Conservation (phyloP, 2,113 vertebrate genomes). For the Nothobranchius kuhntae region DNA sequence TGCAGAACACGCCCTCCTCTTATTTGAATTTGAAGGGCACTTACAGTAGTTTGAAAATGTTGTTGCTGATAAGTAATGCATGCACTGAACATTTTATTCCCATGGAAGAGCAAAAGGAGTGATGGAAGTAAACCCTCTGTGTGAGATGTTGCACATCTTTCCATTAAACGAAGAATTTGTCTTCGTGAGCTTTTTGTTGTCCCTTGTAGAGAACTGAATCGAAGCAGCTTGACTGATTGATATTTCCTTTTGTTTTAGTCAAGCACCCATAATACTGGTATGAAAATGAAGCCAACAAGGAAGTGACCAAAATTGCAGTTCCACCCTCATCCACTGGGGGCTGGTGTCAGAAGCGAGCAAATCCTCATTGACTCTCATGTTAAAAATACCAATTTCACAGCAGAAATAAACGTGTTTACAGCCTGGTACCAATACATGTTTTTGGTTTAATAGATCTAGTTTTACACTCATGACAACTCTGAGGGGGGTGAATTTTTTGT, state of each 20-base stretch:
- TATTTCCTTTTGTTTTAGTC: constrained; percentile 9
- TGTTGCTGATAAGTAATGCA: constrained; percentile 67
- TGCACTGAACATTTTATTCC: constrained; percentile 46
- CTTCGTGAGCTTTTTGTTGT: constrained; percentile 51
- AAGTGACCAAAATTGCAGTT: too few species aligned
- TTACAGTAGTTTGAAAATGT: constrained; percentile 28
- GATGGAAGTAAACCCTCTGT: constrained; percentile 7
- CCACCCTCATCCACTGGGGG: too few species aligned
- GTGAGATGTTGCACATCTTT: constrained; percentile 11
- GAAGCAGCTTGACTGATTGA: constrained; percentile 54
- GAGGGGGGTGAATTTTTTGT: too few species aligned
- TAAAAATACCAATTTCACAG: too few species aligned
- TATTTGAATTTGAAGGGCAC: constrained; percentile 37
- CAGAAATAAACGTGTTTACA: too few species aligned
- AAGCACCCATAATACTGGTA: too few species aligned
- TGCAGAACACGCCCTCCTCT: constrained; percentile 44
- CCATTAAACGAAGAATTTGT: constrained; percentile 23
- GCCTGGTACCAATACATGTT: too few species aligned
- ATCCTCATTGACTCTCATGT: too few species aligned
- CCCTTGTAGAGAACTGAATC: constrained; percentile 41
- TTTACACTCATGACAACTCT: too few species aligned
- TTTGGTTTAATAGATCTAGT: too few species aligned
- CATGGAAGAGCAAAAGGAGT: constrained; percentile 22
- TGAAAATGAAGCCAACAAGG: too few species aligned
- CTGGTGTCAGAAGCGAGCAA: too few species aligned